Conservation (phyloP, 2,113 vertebrate genomes). For the Salvator merianae region DNA sequence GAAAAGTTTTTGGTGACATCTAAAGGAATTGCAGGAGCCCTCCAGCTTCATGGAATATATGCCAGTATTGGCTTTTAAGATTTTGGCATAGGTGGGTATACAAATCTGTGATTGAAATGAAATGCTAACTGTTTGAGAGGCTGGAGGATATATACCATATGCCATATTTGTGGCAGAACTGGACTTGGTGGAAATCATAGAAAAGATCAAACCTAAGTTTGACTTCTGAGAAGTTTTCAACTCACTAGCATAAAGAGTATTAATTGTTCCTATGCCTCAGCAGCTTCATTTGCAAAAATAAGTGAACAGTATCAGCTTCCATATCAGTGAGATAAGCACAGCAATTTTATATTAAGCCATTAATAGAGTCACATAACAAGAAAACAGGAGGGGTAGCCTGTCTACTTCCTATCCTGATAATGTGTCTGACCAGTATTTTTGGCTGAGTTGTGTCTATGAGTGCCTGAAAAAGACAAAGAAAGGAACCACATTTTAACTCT, state of each 20-base stretch:
- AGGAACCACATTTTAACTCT: not conserved
- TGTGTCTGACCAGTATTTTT: too few relatives aligned
- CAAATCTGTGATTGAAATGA: too few relatives aligned
- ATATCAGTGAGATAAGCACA: not conserved
- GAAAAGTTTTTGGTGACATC: too few relatives aligned
- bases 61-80: too few relatives aligned
- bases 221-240: not conserved
- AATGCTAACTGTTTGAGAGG: too few relatives aligned
- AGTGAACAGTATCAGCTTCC: not conserved
- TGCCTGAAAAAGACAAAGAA: slow-evolving; percentile 5
- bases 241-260: not conserved
- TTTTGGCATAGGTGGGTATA: too few relatives aligned
- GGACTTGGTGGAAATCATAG: not conserved
- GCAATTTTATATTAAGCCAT: not conserved
- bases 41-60: too few relatives aligned
- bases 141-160: too few relatives aligned
- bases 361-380: not conserved
- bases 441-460: not conserved
- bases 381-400: too few relatives aligned
- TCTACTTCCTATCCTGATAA: too few relatives aligned
- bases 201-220: not conserved
- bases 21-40: too few relatives aligned
- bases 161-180: too few relatives aligned
- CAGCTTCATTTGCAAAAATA: not conserved
- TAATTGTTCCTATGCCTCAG: not conserved